Evolutionary conservation across 2,113 vertebrate genomes (phyloP), one percentile per base, ranked within the genome.

Genomic region (Anolis carolinensis): DNA sequence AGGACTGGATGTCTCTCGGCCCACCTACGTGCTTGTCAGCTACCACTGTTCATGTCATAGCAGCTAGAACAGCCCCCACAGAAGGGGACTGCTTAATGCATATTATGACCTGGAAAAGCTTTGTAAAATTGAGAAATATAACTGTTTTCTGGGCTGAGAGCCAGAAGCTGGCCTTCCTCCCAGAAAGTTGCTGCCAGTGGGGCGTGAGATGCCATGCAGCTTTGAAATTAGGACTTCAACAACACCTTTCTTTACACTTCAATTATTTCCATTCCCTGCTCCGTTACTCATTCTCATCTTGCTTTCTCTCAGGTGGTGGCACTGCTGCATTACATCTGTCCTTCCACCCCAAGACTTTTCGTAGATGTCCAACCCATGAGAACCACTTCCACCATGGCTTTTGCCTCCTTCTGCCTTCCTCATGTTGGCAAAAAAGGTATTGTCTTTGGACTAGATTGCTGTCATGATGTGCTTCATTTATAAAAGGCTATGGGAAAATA

Each of bases 231-330:
- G 52, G 59, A 21, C 4, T 71, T 77, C 30, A 6, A 2, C 44
- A 0, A 2, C 7, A 39, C 87, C 87, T 85, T 10, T 76, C 36
- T 86, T 80, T 71, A 27, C 59, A 81, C 39, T 72, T 65, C 18
- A 83, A 79, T 91, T 81, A 76, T 59, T 67, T 68, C 85, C 55
- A 1, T n/a, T 16, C 77, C 79, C 82, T 90, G 85, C 90, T 87
- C 88, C 83, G 2, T 50, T 59, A 86, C 83, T 83, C 78, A 23
- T 48, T 62, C 85, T 67, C 82, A 85, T 91, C 88, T 93, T 67
- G 81, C 71, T 83, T 94, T 93, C 85, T 88, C 90, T 92, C 91
- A 88, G 92, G 89, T 89, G 93, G 90, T 93, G 95, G 93, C 93
- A 94, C 89, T 95, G 91, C 93, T 93, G 92, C 91, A 91, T 90